Evolutionary conservation across 2,888 invertebrate species (phyloP), one percentile per base, ranked within the genome.

Genomic region (Cyrtodaria siliqua): DNA sequence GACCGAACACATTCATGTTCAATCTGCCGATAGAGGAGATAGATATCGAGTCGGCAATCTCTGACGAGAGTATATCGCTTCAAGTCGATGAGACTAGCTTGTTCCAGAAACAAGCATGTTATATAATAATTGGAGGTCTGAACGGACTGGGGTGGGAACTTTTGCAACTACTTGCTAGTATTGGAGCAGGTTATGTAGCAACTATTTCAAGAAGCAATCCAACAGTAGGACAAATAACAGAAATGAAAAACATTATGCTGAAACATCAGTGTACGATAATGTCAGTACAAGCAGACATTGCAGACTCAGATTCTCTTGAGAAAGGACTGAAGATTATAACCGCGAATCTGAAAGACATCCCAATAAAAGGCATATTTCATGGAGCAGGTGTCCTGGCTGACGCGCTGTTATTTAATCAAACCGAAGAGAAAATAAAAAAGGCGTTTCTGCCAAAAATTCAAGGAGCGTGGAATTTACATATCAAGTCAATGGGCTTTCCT

Each of bases 381-480:
- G 86, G 87, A 8, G 88, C 86, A 2, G 87, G 83, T 42, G 78
- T 87, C 26, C 57, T 87, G 1, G 72, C 79, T 6, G 82, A 85
- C 53, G 50, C 68, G 9, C 47, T 79, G 1, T 38, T 86, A 6
- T 33, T 63, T 0, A 74, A 80, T n/a, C 69, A 85, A 70, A 76
- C 80, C 14, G 44, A 59, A 27, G 72, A 80, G 23, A 73, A 76
- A 12, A 68, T 88, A 16, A 50, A 62, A 12, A 75, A 61, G 26
- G 85, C 83, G 0, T 27, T 85, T 27, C 57, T 70, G 2, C 86
- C 89, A 16, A 89, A 89, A 64, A 81, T 89, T 2, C 59, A 79
- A 23, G 90, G 90, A 18, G 72, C 85, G 14, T 83, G 85, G 83
- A 90, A 90, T 61, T 61, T 90, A 29, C 89, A 90, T 52, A 23